Conservation (phyloP, 37 sponge, comb jelly and placozoan genomes). For the Haliclona indistincta region DNA sequence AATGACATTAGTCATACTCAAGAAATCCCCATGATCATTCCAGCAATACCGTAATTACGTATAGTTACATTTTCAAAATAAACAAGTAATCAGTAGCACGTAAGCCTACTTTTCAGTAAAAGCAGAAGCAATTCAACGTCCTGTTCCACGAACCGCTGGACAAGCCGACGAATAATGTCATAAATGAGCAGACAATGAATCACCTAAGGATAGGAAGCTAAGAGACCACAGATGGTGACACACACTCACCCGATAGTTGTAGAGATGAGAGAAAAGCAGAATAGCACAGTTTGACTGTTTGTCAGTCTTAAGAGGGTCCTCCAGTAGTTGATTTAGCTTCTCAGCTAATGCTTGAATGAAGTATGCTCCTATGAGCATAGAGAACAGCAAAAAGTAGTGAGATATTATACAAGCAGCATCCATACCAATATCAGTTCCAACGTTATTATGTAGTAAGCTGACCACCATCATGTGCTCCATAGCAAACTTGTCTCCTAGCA, state of each 20-base stretch:
- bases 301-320: background rate
- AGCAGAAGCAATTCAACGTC: constrained; percentile 90
- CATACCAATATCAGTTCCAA: constrained; percentile 84
- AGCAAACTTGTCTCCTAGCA: constrained; percentile 63
- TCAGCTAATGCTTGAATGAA: constrained; percentile 60
- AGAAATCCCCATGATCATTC: too few relatives aligned
- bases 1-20: too few relatives aligned
- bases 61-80: background rate
- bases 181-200: constrained; percentile 81
- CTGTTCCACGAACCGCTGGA: constrained; percentile 71
- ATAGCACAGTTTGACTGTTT: constrained; percentile 67
- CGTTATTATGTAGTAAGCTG: constrained; percentile 63
- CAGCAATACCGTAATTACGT: too few relatives aligned
- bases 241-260: constrained; percentile 60
- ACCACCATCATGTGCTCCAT: constrained; percentile 84
- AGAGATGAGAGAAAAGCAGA: constrained; percentile 60
- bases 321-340: constrained; percentile 25
- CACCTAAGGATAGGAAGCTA: constrained; percentile 33
- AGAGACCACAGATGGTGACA: background rate
- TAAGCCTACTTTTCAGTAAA: constrained; percentile 69
- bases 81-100: background rate
- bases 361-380: constrained; percentile 52
- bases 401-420: background rate
- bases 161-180: constrained; percentile 76
- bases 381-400: background rate